A percentile compares a stretch with the other conserved stretches of the same genome.
Evolutionary conservation across 2,113 vertebrate species (phyloP).

Genomic region (Cryptomyrus ogoouensis): DNA sequence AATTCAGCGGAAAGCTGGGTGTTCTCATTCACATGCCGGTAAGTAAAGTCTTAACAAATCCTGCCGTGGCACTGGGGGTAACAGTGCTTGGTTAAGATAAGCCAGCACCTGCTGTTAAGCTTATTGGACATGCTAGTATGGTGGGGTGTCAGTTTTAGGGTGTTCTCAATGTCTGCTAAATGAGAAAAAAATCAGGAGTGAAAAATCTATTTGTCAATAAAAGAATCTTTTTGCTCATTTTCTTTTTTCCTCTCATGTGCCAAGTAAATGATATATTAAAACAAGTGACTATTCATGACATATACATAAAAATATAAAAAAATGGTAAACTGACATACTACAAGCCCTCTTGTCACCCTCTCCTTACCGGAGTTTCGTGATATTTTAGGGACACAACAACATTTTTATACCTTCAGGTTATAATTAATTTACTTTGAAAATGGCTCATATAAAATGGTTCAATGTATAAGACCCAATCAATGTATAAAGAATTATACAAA

Average conservation of each 20-base stretch:
- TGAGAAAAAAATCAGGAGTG: background rate
- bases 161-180: background rate
- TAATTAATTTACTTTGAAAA: background rate
- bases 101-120: constrained; percentile 32
- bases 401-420: background rate
- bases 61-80: background rate
- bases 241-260: background rate
- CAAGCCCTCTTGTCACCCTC: background rate
- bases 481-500: background rate
- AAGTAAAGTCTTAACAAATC: constrained; percentile 19
- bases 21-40: background rate
- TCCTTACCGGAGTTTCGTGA: background rate
- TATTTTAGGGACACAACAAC: background rate
- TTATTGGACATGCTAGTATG: constrained; percentile 20
- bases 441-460: background rate
- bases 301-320: background rate
- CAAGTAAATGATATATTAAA: background rate
- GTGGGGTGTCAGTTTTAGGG: background rate
- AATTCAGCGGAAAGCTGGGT: background rate
- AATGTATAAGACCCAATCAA: background rate
- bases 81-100: constrained; percentile 22
- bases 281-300: background rate
- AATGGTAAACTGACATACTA: background rate
- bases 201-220: background rate
- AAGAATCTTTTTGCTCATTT: background rate